These are phyloP conservation scores for Microplitis manilae DNA, from an alignment of 2,888 invertebrate species.

Conservation along the genomic window DNA sequence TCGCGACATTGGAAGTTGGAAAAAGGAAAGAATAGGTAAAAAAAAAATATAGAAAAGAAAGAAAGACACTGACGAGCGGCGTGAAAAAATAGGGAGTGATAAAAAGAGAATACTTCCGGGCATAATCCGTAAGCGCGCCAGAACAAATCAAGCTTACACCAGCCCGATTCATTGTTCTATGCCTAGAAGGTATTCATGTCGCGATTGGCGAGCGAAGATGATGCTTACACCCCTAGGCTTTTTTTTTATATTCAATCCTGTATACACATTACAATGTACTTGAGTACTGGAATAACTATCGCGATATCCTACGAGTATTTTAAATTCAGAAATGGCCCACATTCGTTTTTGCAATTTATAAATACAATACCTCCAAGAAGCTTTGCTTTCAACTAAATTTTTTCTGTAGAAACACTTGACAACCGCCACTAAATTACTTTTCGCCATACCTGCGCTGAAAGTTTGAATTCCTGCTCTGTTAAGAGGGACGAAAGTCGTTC, in stretches of 20 bases:
- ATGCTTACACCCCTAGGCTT: slow-evolving; percentile 42
- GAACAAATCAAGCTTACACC: slow-evolving; percentile 68
- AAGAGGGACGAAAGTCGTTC: no score
- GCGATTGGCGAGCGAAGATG: slow-evolving; percentile 59
- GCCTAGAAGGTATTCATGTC: slow-evolving; percentile 47
- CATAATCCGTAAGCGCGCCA: slow-evolving; percentile 67
- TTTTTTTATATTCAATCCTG: slow-evolving; percentile 22
- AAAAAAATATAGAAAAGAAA: slow-evolving; percentile 27
- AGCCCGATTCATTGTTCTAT: slow-evolving; percentile 48
- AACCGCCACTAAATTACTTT: no score
- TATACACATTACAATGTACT: not conserved
- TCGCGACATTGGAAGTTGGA: slow-evolving; percentile 22
- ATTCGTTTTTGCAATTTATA: no score
- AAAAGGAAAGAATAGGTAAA: slow-evolving; percentile 22
- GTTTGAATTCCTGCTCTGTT: no score
- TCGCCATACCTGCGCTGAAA: no score
- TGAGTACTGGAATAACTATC: not conserved
- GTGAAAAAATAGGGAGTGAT: slow-evolving; percentile 52
- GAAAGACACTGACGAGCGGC: slow-evolving; percentile 27
- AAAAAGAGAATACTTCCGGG: slow-evolving; percentile 70
- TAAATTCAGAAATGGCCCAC: no score
- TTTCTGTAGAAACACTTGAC: no score
- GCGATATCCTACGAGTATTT: not conserved
- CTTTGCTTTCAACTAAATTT: no score
- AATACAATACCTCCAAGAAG: no score